phyloP scores from a whole-genome alignment of 2,888 invertebrate species.

The Allacma fusca region DNA sequence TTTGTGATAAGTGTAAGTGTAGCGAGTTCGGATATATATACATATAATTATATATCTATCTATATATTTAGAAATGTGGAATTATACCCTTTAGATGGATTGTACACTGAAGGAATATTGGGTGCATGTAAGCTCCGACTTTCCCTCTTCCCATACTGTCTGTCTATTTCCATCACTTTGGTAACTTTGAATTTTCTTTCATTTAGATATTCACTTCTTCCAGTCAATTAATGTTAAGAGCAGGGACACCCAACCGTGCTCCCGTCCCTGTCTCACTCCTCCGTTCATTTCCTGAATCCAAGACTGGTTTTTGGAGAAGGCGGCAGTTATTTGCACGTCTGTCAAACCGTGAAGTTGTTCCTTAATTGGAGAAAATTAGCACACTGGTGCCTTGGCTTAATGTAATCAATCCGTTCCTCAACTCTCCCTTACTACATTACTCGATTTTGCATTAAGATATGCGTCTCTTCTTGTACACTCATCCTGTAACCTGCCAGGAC shows the following conservation, averaged over 20 bases:
- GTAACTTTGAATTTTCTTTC: background rate
- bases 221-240: conserved; percentile 20
- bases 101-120: no score
- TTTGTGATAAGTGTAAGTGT: no score
- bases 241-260: background rate
- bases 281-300: conserved; percentile 24
- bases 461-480: no score
- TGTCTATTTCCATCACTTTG: conserved; percentile 22
- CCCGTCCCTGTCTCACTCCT: conserved; percentile 14
- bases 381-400: conserved; percentile 25
- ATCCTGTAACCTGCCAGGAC: background rate
- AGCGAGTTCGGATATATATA: no score
- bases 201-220: conserved; percentile 33
- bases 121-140: no score
- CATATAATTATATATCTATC: no score
- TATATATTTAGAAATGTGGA: no score
- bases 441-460: no score
- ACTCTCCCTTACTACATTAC: background rate
- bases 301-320: no score
- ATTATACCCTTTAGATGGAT: no score
- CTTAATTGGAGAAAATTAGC: conserved; percentile 48
- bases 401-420: conserved; percentile 35
- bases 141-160: no score
- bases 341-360: conserved; percentile 46
- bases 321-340: conserved; percentile 46